Conservation (phyloP, 2,797 vertebrate species). For the Scolopax bukidnonensis region DNA sequence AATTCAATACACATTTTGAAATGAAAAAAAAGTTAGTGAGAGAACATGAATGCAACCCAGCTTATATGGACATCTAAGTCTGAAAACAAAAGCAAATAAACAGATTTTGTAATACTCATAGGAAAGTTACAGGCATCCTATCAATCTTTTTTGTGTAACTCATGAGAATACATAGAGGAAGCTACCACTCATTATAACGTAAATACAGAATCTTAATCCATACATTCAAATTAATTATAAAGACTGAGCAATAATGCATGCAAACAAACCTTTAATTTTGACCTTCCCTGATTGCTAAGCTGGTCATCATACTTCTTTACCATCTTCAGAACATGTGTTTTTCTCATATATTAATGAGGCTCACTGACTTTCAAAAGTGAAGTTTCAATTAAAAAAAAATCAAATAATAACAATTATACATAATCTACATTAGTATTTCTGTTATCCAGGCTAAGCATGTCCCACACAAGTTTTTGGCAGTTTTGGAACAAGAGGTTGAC, state of each 20-base stretch:
- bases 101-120: neutral
- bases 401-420: neutral
- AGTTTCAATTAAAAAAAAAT: neutral
- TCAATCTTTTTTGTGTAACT: neutral
- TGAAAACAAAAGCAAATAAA: neutral
- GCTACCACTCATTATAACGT: neutral
- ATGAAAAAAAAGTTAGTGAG: neutral
- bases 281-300: neutral
- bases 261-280: neutral
- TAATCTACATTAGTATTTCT: neutral
- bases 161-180: neutral
- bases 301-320: neutral
- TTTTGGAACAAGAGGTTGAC: neutral
- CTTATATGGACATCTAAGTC: neutral
- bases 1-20: too few species aligned
- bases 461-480: neutral
- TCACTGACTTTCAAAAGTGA: neutral
- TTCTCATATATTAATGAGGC: neutral
- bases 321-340: neutral
- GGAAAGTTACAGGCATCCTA: neutral
- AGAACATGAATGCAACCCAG: neutral
- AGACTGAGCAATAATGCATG: neutral
- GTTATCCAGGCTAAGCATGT: neutral
- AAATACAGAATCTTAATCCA: neutral
- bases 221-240: neutral